Evolutionary conservation across 2,113 vertebrate genomes (phyloP).

Genomic region (Chaenogobius annularis): DNA sequence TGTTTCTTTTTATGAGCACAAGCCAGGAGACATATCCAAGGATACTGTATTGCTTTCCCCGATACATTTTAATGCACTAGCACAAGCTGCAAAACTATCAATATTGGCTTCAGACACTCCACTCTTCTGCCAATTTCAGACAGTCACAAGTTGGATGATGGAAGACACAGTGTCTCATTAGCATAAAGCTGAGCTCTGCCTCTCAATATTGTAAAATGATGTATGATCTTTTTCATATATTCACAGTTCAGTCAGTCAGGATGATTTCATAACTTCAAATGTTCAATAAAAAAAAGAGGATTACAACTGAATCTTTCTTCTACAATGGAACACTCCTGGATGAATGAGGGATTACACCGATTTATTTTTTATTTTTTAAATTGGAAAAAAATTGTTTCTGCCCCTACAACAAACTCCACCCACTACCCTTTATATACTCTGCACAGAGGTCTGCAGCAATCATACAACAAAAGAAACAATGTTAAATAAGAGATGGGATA

Average conservation of each 20-base stretch:
- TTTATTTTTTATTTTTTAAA: too few species aligned
- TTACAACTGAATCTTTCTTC: too few species aligned
- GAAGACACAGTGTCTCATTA: neutral
- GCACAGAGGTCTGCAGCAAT: neutral
- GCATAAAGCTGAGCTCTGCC: neutral
- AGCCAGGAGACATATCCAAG: neutral
- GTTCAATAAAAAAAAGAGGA: too few species aligned
- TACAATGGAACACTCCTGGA: too few species aligned
- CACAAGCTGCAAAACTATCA: slow-evolving; percentile 3
- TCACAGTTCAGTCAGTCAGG: neutral
- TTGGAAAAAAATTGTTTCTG: too few species aligned
- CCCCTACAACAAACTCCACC: too few species aligned
- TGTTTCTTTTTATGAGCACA: neutral
- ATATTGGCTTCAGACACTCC: neutral
- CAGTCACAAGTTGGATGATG: neutral
- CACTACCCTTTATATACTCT: too few species aligned
- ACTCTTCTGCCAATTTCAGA: neutral
- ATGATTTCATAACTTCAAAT: too few species aligned
- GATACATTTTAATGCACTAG: slow-evolving; percentile 3
- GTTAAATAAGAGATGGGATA: too few species aligned
- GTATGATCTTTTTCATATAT: neutral
- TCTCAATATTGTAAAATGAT: neutral
- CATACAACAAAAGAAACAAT: neutral
- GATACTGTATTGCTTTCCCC: neutral
- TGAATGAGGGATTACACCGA: too few species aligned